Base-by-base conservation (phyloP, 2,888 invertebrate genomes). In the Campoplex nolae region DNA sequence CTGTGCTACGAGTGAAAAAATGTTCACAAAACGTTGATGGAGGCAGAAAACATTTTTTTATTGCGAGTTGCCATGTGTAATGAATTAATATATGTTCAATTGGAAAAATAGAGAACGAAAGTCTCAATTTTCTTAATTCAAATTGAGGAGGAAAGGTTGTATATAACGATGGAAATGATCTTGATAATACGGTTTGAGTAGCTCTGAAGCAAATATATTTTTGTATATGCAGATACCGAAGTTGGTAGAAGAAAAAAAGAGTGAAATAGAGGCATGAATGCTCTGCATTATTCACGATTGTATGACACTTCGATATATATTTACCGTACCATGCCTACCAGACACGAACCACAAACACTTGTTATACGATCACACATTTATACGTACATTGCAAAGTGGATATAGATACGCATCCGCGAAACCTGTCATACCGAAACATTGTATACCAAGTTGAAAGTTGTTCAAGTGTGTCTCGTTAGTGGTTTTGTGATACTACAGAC, bases 261-360 rank as follows among this genome's bases (percentile, higher is more conserved):
- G 74, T 42, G 51, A 58, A 23, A 38, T 42, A 74, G 73, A 81
- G 54, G 56, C 45, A 58, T 58, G 79, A 83, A 79, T 71, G 71
- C 76, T 45, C 73, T 73, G 78, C 74, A 83, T 86, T 79, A 83
- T 83, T 86, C 86, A 80, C 77, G 76, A 38, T 73, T n/a, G 3
- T 80, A 74, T 77, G 80, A 81, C 83, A 81, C 83, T 73, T 67
- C 73, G 79, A 80, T 77, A 38, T 23, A 23, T 48, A 80, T 86
- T 56, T 80, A 73, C n/a, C 62, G 32, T 45, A 32, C 32, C 9
- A 51, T 35, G 35, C 28, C 16, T 42, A 8, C 8, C 23, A 74
- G 42, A 32, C 32, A 75, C 62, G 16, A 28, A n/a, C 38, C n/a
- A 74, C 62, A 45, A 45, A 62, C 75, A 45, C 58, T 18, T 16